phyloP scores from a whole-genome alignment of 2,797 vertebrate genomes.

The Pipistrellus kuhlii region DNA sequence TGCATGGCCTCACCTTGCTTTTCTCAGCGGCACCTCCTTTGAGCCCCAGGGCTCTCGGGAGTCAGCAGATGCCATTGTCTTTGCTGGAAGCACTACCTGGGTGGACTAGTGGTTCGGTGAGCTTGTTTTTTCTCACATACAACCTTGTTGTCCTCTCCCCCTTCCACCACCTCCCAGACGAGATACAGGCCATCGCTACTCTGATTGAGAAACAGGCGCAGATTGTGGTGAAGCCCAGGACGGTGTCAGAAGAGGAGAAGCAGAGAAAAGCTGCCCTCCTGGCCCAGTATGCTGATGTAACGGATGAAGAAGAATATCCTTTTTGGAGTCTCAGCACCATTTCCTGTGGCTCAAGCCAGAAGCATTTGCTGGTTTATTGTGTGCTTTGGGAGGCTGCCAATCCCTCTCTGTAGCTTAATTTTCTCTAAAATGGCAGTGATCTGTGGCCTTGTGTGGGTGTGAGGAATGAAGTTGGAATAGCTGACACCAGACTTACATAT shows the following conservation, averaged over 20 bases:
- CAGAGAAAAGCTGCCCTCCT: slow-evolving; percentile 95
- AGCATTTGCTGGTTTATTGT: background rate
- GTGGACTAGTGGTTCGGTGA: background rate
- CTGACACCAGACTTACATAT: background rate
- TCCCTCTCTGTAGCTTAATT: background rate
- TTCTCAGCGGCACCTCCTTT: background rate
- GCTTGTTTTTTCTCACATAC: background rate
- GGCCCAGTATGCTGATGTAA: slow-evolving; percentile 96
- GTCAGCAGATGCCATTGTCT: background rate
- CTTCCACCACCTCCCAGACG: slow-evolving; percentile 85
- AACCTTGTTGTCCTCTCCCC: slow-evolving; percentile 49
- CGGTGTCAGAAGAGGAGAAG: slow-evolving; percentile 92
- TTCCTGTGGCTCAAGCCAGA: background rate
- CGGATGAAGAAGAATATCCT: slow-evolving; percentile 99
- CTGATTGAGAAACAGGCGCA: slow-evolving; percentile 98
- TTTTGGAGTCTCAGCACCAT: slow-evolving; percentile 69
- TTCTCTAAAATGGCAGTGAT: background rate
- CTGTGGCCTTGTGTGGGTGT: background rate
- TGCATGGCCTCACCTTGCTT: background rate
- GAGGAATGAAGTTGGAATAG: background rate
- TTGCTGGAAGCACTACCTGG: background rate
- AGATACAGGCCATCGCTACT: slow-evolving; percentile 95
- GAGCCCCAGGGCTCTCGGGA: background rate
- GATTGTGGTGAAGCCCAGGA: slow-evolving; percentile 96
- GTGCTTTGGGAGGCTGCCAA: background rate